Base-by-base conservation (phyloP, 2,797 vertebrate species). In the Bradypodion ventrale region DNA sequence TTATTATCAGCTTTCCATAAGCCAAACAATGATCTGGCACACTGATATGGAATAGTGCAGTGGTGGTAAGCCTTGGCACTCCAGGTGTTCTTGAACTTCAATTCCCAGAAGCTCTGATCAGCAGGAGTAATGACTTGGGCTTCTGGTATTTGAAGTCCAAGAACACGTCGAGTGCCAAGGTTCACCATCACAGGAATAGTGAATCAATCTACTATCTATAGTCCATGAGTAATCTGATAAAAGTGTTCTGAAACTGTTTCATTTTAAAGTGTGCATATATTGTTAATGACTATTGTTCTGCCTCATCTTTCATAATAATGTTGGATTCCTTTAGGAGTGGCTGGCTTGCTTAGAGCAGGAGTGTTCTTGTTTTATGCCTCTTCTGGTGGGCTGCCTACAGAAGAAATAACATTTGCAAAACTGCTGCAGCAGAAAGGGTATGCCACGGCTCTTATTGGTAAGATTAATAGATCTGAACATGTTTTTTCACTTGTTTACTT, bases 401-500 rank as follows among this genome's bases (percentile, higher is more conserved):
- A 92, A 29, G 98, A 99, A 95, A 78, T 97, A 23, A 98, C 97
- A 1, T 98, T 98, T 70, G 96, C 97, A 23, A 96, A 88, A 70
- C 93, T 97, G 5, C 93, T 96, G 69, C 96, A 97, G 89, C 89
- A 95, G 7, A 94, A 94, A 59, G 97, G 97, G 73, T 99, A 98
- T 19, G 63, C 97, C 37, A 98, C 98, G 0, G 97, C 96, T 72
- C 92, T 98, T 12, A 97, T 98, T 88, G 98, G 98, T 98, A 93
- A 1, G 84, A 52, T 0, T 62, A 42, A n/a, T 62, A 1, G 7
- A 40, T 13, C 37, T 56, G 25, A 27, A 10, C 7, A 75, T 76
- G 8, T 25, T 78, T 7, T 62, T n/a, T 66, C 6, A 29, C 1
- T 19, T 80, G 68, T 32, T 63, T 1, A 1, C 21, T 35, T 70